phyloP scores from a whole-genome alignment of 1,140 invertebrate species.

The Diabrotica virgifera region DNA sequence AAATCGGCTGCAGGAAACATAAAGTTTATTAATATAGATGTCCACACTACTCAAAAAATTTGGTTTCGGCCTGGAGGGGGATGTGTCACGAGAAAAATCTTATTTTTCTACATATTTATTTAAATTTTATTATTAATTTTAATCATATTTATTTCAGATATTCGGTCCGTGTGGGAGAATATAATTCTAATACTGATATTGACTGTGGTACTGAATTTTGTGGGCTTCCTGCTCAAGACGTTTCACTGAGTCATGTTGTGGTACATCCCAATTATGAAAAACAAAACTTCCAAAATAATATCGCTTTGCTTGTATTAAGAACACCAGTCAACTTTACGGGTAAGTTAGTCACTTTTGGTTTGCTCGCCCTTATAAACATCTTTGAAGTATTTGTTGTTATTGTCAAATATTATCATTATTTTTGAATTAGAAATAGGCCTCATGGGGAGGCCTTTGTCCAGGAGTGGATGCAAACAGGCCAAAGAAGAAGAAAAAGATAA shows the following conservation, averaged over 20 bases:
- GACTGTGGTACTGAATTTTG: slow-evolving; percentile 68
- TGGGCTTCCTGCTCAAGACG: slow-evolving; percentile 60
- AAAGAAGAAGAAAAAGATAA: no score
- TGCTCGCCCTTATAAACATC: no score
- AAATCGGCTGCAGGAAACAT: no score
- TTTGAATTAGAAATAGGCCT: no score
- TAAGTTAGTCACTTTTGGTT: slow-evolving; percentile 39
- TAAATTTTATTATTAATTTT: neutral
- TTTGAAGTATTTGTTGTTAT: no score
- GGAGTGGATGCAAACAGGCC: no score
- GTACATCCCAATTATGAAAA: slow-evolving; percentile 67
- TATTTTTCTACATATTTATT: slow-evolving; percentile 1
- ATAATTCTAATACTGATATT: slow-evolving; percentile 57
- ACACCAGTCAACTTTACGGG: slow-evolving; percentile 65
- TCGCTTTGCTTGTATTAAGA: slow-evolving; percentile 63
- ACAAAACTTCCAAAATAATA: slow-evolving; percentile 65
- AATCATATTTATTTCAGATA: slow-evolving; percentile 44
- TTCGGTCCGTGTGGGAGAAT: slow-evolving; percentile 65
- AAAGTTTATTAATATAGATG: no score
- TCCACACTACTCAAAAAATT: no score
- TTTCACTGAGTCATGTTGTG: slow-evolving; percentile 63
- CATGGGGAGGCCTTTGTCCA: no score
- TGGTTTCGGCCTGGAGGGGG: no score
- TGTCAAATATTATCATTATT: no score
- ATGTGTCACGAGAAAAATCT: no score